phyloP scores from a whole-genome alignment of 2,888 invertebrate species.

The Sinopyrophorus schimmeli region DNA sequence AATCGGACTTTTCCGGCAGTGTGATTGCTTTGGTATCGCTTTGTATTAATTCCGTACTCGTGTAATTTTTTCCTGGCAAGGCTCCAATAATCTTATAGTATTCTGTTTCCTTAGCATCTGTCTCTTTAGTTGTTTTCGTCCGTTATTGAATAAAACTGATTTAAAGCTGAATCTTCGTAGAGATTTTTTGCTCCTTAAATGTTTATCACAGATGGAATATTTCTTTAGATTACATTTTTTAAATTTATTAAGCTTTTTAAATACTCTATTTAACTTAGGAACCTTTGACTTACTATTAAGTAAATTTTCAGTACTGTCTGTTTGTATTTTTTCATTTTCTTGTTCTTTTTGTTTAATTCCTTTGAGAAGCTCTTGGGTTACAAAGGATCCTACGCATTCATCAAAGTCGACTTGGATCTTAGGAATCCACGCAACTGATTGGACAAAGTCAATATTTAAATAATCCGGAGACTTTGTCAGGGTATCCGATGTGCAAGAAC shows the following conservation, averaged over 20 bases:
- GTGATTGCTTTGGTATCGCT: no score
- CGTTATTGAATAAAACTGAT: constrained; percentile 19
- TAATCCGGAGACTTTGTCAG: background rate
- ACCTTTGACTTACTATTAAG: background rate
- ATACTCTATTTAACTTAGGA: constrained; percentile 1
- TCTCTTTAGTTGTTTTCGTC: no score
- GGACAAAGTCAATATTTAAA: background rate
- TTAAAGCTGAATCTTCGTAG: constrained; percentile 26
- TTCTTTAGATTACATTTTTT: no score
- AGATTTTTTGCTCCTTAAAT: no score
- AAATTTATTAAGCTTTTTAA: no score
- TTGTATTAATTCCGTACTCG: constrained; percentile 11
- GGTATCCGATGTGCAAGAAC: background rate
- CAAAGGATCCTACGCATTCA: background rate
- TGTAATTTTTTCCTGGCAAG: constrained; percentile 17
- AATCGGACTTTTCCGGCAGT: no score
- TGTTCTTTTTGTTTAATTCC: background rate
- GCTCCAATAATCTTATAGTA: no score
- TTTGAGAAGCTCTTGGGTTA: background rate
- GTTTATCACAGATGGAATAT: no score
- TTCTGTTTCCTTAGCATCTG: no score
- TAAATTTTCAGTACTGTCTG: background rate
- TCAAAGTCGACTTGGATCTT: background rate
- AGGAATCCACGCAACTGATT: background rate
- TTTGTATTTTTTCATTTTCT: background rate